Percentiles rank a stretch among this genome's conserved stretches.
phyloP scores from a whole-genome alignment of 2,113 vertebrate species.

The Percopsis transmontana region DNA sequence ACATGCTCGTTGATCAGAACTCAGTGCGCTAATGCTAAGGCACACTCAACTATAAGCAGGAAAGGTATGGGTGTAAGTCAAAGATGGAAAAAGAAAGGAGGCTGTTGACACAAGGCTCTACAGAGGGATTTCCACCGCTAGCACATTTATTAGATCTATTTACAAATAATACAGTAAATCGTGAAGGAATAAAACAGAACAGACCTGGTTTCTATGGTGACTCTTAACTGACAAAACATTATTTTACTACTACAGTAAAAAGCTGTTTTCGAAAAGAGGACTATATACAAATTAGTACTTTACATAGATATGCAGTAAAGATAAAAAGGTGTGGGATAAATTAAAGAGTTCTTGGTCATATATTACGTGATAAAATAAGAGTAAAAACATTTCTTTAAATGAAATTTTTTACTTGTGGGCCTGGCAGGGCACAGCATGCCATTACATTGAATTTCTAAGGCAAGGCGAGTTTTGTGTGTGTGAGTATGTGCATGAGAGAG shows the following conservation, averaged over 20 bases:
- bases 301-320: constrained; percentile 40
- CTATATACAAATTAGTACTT: constrained; percentile 76
- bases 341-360: constrained; percentile 56
- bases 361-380: constrained; percentile 56
- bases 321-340: constrained; percentile 63
- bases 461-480: no score
- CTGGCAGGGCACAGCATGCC: not conserved
- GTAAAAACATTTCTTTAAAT: constrained; percentile 37
- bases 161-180: constrained; percentile 68
- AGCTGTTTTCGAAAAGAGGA: constrained; percentile 38
- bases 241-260: constrained; percentile 58
- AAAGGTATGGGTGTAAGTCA: constrained; percentile 18
- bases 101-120: constrained; percentile 36
- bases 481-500: no score
- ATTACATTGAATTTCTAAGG: no score
- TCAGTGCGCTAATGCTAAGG: not conserved
- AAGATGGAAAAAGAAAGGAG: constrained; percentile 39
- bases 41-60: not conserved
- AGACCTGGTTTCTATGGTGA: constrained; percentile 45
- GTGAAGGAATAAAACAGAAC: constrained; percentile 46
- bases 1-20: not conserved
- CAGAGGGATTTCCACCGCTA: constrained; percentile 58
- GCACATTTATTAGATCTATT: constrained; percentile 82
- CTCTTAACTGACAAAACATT: constrained; percentile 44
- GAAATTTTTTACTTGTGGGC: constrained; percentile 24